Percentiles rank a stretch among this genome's conserved stretches.
Conservation (phyloP, 2,113 vertebrate species). For the Hipposideros armiger region DNA sequence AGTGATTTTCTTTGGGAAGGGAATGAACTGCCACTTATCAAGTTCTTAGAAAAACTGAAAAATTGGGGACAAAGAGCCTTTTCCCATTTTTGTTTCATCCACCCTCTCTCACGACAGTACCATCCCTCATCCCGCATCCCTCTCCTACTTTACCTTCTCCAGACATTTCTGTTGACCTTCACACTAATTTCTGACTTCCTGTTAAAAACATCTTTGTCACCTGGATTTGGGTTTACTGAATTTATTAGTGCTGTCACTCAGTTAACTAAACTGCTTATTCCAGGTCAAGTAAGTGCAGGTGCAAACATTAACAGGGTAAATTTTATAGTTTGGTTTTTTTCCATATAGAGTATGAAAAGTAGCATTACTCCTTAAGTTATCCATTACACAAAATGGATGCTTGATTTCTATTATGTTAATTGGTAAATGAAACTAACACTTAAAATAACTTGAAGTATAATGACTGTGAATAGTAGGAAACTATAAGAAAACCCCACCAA, state of each 20-base stretch:
- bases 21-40: background rate
- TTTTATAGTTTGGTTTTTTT: background rate
- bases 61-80: background rate
- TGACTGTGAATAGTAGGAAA: background rate
- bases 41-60: background rate
- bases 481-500: background rate
- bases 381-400: background rate
- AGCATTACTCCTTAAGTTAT: background rate
- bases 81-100: background rate
- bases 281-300: background rate
- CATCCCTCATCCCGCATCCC: accelerated
- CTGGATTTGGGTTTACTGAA: background rate
- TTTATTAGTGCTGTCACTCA: background rate
- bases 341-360: background rate
- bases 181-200: background rate
- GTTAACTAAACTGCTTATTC: background rate
- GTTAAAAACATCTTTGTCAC: background rate
- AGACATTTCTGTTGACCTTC: background rate
- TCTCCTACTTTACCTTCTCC: background rate
- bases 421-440: slow-evolving; percentile 9
- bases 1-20: background rate
- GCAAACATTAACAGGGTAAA: background rate
- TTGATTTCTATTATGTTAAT: slow-evolving; percentile 27
- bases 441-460: slow-evolving; percentile 32
- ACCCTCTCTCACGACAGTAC: background rate